Evolutionary conservation across 1,140 invertebrate species (phyloP).

Genomic region (Papilio xuthus): DNA sequence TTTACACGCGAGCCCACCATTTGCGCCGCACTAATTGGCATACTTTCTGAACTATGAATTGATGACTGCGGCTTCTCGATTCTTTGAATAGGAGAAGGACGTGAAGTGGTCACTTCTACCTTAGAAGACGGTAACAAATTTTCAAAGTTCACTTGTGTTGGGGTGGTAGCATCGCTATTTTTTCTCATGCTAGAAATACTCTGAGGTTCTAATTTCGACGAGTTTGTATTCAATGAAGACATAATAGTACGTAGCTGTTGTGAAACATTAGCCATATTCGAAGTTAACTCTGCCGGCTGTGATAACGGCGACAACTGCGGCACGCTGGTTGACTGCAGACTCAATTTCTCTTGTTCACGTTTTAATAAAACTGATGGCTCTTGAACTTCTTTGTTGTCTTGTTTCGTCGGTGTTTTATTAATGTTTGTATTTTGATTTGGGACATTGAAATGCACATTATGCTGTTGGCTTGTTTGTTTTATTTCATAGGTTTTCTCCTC

Average conservation of each 20-base stretch:
- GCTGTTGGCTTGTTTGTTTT: slow-evolving; percentile 61
- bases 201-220: slow-evolving; percentile 72
- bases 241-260: slow-evolving; percentile 85
- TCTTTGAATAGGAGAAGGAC: slow-evolving; percentile 72
- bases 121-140: slow-evolving; percentile 79
- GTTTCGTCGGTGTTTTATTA: slow-evolving; percentile 53
- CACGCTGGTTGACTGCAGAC: slow-evolving; percentile 78
- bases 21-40: slow-evolving; percentile 70
- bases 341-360: slow-evolving; percentile 65
- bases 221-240: slow-evolving; percentile 81
- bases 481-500: slow-evolving; percentile 72
- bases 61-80: slow-evolving; percentile 66
- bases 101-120: slow-evolving; percentile 72
- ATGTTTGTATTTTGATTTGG: slow-evolving; percentile 56
- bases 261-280: slow-evolving; percentile 86
- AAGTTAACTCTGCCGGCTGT: slow-evolving; percentile 86
- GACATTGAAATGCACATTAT: slow-evolving; percentile 42
- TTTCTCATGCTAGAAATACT: slow-evolving; percentile 66
- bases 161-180: slow-evolving; percentile 69
- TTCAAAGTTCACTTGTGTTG: slow-evolving; percentile 80
- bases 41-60: slow-evolving; percentile 54
- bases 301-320: slow-evolving; percentile 87
- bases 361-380: slow-evolving; percentile 60
- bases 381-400: slow-evolving; percentile 64
- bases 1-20: slow-evolving; percentile 70